These are phyloP conservation scores for Ictalurus furcatus DNA, from an alignment of 2,113 vertebrate genomes.

Conservation along the genomic window DNA sequence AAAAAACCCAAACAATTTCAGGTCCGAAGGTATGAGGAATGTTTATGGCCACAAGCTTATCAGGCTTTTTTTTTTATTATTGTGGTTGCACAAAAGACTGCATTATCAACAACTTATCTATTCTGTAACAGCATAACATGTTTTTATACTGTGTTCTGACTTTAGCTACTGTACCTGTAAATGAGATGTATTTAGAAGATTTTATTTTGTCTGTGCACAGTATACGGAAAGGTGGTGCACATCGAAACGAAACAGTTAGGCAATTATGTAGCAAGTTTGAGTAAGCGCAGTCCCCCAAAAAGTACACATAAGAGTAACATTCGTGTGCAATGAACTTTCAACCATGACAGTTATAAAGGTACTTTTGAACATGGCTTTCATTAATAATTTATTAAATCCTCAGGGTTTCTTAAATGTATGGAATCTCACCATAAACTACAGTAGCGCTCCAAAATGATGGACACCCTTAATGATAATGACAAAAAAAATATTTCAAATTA, in stretches of 20 bases:
- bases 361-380: slow-evolving; percentile 5
- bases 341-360: neutral
- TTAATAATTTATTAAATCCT: slow-evolving; percentile 8
- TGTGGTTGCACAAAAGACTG: slow-evolving; percentile 48
- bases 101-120: slow-evolving; percentile 44
- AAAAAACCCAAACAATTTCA: neutral
- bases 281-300: neutral
- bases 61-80: slow-evolving; percentile 41
- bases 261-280: neutral
- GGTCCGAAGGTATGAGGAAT: neutral
- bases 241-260: neutral
- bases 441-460: neutral
- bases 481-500: neutral
- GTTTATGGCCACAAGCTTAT: slow-evolving; percentile 39
- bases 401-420: neutral
- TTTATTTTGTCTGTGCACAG: neutral
- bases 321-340: slow-evolving; percentile 25
- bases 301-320: neutral
- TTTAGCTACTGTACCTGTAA: slow-evolving; percentile 23
- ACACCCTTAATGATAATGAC: neutral
- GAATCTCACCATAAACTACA: neutral
- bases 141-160: neutral
- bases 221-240: neutral
- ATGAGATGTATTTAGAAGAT: neutral
- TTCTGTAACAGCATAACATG: slow-evolving; percentile 49